Evolutionary conservation across 1,140 invertebrate genomes (phyloP).

Genomic region (Ectropis grisescens): DNA sequence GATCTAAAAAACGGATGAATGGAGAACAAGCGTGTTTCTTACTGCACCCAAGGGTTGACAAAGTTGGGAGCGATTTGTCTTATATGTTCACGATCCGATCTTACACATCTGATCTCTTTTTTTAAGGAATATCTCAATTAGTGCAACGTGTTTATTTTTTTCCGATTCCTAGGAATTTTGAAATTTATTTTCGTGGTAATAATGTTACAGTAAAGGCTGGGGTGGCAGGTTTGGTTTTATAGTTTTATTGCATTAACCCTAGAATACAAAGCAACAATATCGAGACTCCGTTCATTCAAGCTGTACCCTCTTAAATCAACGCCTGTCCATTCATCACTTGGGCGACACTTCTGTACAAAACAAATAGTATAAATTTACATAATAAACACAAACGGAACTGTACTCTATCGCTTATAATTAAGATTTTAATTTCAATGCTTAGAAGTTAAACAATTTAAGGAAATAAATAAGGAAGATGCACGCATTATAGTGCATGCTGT

Average conservation of each 20-base stretch:
- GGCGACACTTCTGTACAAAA: constrained; percentile 32
- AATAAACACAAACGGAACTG: constrained; percentile 10
- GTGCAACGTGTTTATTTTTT: constrained; percentile 13
- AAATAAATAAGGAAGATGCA: constrained; percentile 36
- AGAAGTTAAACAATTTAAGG: constrained; percentile 17
- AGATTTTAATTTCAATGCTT: no score
- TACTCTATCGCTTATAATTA: constrained; percentile 3
- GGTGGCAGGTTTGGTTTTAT: constrained; percentile 18
- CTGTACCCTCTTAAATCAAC: constrained; percentile 47
- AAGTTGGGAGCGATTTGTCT: constrained; percentile 54
- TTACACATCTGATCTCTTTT: constrained; percentile 38
- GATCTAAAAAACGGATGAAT: constrained; percentile 55
- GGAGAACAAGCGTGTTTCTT: constrained; percentile 26
- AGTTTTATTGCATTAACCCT: constrained; percentile 41
- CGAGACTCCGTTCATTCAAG: constrained; percentile 32
- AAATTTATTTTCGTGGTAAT: constrained; percentile 11
- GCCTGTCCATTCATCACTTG: constrained; percentile 41
- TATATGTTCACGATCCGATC: constrained; percentile 49
- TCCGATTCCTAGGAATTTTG: neutral
- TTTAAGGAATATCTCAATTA: constrained; percentile 40
- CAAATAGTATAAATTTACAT: constrained; percentile 3
- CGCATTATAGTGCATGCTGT: constrained; percentile 45
- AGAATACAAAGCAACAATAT: constrained; percentile 28
- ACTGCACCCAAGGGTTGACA: constrained; percentile 50
- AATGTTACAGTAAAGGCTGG: neutral